phyloP scores from a whole-genome alignment of 2,888 invertebrate species.

The Archaeoteleia sp. region DNA sequence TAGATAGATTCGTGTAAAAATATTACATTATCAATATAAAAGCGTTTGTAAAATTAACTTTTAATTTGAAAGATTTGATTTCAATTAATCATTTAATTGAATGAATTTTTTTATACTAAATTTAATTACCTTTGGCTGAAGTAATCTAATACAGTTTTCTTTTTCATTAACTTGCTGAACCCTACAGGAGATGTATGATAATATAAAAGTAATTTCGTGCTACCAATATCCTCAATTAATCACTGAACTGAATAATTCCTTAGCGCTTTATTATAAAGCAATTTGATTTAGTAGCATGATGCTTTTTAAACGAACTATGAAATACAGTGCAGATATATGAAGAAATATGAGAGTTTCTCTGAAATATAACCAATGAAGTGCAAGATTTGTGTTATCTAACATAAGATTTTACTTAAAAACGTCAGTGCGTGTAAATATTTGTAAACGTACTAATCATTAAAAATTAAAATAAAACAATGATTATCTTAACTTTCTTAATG shows the following conservation, averaged over 20 bases:
- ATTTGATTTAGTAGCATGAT: slow-evolving; percentile 28
- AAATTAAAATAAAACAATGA: too few relatives aligned
- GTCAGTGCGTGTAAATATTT: slow-evolving; percentile 21
- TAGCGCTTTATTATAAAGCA: slow-evolving; percentile 25
- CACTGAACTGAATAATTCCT: slow-evolving; percentile 33
- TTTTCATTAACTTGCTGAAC: background rate
- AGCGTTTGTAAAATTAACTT: too few relatives aligned
- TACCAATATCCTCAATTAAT: slow-evolving; percentile 22
- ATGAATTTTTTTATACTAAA: too few relatives aligned
- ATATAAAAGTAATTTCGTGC: slow-evolving; percentile 14
- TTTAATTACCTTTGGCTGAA: too few relatives aligned
- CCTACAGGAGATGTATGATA: background rate
- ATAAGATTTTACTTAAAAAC: slow-evolving; percentile 23
- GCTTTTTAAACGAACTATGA: slow-evolving; percentile 36
- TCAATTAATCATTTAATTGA: too few relatives aligned
- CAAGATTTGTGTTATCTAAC: slow-evolving; percentile 6
- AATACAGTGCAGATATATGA: slow-evolving; percentile 32
- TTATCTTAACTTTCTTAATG: too few relatives aligned
- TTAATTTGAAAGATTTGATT: too few relatives aligned
- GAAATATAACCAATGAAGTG: slow-evolving; percentile 33
- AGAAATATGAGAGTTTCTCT: slow-evolving; percentile 32
- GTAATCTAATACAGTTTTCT: too few relatives aligned
- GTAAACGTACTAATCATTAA: too few relatives aligned
- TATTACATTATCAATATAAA: too few relatives aligned
- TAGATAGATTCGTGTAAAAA: too few relatives aligned